Conservation (phyloP, 2,797 vertebrate species). For the Hoplostethus atlanticus region DNA sequence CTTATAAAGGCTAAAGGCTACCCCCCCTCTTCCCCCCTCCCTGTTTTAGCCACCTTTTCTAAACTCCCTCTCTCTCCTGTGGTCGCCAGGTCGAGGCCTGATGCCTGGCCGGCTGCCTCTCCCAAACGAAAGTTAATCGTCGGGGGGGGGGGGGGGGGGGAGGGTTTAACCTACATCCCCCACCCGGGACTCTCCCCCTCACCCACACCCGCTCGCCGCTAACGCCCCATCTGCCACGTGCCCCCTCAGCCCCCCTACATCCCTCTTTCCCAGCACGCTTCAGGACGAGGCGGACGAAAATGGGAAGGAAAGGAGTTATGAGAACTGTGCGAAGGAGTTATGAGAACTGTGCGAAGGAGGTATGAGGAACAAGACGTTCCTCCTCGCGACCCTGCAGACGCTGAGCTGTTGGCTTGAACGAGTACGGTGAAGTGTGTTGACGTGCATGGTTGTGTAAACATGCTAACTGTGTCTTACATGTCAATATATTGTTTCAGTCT, state of each 20-base stretch:
- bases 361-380: neutral
- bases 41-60: slow-evolving; percentile 1
- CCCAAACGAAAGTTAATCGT: slow-evolving; percentile 83
- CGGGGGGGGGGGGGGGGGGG: slow-evolving; percentile 59
- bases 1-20: slow-evolving; percentile 14
- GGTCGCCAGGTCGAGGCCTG: slow-evolving; percentile 44
- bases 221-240: slow-evolving; percentile 78
- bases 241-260: slow-evolving; percentile 13
- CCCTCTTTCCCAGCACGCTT: slow-evolving; percentile 45
- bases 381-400: neutral
- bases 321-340: too few relatives aligned
- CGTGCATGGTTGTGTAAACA: neutral
- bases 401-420: neutral
- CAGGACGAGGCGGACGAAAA: neutral
- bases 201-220: slow-evolving; percentile 45
- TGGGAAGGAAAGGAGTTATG: neutral
- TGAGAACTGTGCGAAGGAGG: neutral
- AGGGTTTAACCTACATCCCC: slow-evolving; percentile 77
- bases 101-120: slow-evolving; percentile 40
- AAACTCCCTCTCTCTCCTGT: slow-evolving; percentile 42
- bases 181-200: slow-evolving; percentile 6
- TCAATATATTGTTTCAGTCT: neutral
- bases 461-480: neutral
- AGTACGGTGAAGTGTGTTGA: too few relatives aligned
- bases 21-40: slow-evolving; percentile 12